Conservation (phyloP, 2,113 vertebrate genomes). For the Stigmatopora nigra region DNA sequence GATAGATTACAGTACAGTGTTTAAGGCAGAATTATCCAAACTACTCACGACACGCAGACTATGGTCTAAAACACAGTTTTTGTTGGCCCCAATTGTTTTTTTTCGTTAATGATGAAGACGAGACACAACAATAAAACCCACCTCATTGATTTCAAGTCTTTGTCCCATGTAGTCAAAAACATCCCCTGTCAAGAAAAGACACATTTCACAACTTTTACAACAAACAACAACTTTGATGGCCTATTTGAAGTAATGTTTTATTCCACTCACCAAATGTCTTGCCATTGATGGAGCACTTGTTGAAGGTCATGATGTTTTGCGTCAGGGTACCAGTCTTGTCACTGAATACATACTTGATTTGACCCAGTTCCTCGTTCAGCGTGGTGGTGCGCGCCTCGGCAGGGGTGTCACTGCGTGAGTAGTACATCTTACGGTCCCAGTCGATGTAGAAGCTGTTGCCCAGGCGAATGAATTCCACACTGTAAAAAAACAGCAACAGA, state of each 20-base stretch:
- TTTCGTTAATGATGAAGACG: too few relatives aligned
- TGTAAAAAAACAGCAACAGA: constrained; percentile 29
- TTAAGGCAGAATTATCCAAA: too few relatives aligned
- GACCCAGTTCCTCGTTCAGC: constrained; percentile 93
- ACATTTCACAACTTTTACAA: background rate
- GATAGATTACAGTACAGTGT: background rate
- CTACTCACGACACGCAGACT: too few relatives aligned
- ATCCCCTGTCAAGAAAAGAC: constrained; percentile 69
- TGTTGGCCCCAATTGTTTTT: too few relatives aligned
- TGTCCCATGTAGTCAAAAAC: constrained; percentile 69
- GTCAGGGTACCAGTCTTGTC: constrained; percentile 98
- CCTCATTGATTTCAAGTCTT: constrained; percentile 73
- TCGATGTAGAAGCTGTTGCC: constrained; percentile 96
- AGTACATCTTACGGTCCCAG: constrained; percentile 94
- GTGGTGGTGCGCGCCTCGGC: constrained; percentile 91
- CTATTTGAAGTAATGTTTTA: background rate
- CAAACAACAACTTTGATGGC: background rate
- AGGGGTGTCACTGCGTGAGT: constrained; percentile 68
- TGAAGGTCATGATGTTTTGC: constrained; percentile 96
- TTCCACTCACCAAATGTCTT: constrained; percentile 75
- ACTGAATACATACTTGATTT: constrained; percentile 93
- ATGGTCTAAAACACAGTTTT: too few relatives aligned
- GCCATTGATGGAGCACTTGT: constrained; percentile 89
- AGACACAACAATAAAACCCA: constrained; percentile 42
- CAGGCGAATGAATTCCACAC: constrained; percentile 93